Evolutionary conservation across 2,113 vertebrate species (phyloP).

Genomic region (Pardalotus punctatus): DNA sequence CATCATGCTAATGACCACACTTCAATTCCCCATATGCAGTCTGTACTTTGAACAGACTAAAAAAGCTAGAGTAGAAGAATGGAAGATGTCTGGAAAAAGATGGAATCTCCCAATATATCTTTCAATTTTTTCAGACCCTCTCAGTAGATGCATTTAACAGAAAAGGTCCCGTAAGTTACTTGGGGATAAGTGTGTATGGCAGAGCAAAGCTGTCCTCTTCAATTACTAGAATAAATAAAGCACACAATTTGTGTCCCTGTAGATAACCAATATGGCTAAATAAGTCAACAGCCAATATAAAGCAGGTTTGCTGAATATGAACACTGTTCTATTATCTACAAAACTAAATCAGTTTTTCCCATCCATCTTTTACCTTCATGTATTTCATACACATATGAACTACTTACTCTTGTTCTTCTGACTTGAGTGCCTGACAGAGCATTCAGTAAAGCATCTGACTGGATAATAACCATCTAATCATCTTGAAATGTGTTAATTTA

Average conservation of each 20-base stretch:
- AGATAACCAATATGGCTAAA: neutral
- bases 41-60: neutral
- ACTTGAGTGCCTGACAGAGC: neutral
- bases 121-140: neutral
- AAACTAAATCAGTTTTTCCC: neutral
- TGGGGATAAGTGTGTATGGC: neutral
- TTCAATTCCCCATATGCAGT: neutral
- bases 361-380: neutral
- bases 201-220: neutral
- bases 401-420: neutral
- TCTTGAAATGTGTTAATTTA: neutral
- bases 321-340: neutral
- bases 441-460: neutral
- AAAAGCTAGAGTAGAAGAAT: neutral
- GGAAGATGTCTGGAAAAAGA: neutral
- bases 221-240: neutral
- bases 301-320: neutral
- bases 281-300: neutral
- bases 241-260: neutral
- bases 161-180: neutral
- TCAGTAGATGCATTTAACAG: neutral
- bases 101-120: neutral
- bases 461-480: neutral
- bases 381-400: neutral
- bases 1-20: neutral